Evolutionary conservation across 2,888 invertebrate species (phyloP), one percentile per base, ranked within the genome.

Genomic region (Aricia artaxerxes): DNA sequence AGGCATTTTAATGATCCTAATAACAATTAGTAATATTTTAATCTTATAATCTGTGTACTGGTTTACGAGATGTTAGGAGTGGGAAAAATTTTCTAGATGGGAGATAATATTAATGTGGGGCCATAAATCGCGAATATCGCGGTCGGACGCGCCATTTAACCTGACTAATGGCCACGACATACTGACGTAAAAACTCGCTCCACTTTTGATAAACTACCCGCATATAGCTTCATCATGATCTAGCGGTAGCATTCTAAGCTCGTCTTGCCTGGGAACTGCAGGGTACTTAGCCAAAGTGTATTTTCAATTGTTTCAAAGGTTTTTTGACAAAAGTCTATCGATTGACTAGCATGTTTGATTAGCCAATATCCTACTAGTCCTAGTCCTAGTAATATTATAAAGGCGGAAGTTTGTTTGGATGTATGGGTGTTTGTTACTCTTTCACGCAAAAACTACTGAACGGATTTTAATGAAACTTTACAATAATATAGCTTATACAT

Each of bases 71-170:
- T 16, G 64, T 38, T 78, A 16, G 44, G 80, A 82, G 82, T 82
- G 81, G 80, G 81, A 82, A 81, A 77, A 79, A 81, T 79, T 81
- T 80, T 81, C 60, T 73, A 80, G 81, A 81, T 81, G 78, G 80
- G 53, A 79, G 83, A 82, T 83, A 82, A 80, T 78, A 79, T 82
- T 79, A 82, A 82, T 82, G 87, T 86, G 85, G 61, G 61, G 83
- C 85, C 86, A 87, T 91, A 91, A 91, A 88, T 91, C 88, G 88
- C 84, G 83, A 90, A 91, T 91, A 91, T 91, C 91, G 85, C 84
- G 84, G 84, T 83, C 86, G 83, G 85, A 85, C 87, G 89, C 85
- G 82, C 90, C 91, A 91, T 91, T 91, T 89, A 91, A 89, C 89
- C 82, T 91, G 90, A 91, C 86, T 88, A 88, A 91, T 87, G 87